Conservation (phyloP, 2,888 invertebrate genomes). For the Thecocarcelia acutangulata region DNA sequence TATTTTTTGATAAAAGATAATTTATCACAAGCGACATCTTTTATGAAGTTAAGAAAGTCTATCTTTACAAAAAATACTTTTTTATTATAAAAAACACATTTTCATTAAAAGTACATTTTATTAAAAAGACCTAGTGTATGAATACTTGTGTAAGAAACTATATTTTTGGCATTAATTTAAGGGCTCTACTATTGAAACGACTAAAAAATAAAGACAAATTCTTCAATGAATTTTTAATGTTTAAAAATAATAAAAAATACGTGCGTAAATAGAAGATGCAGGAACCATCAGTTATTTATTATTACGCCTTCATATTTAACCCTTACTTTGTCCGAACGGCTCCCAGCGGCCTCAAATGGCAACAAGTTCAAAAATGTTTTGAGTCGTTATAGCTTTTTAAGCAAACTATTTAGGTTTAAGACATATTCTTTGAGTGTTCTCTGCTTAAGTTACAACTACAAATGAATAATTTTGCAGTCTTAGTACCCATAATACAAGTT, state of each 20-base stretch:
- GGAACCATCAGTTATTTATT: slow-evolving; percentile 52
- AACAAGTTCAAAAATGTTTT: neutral
- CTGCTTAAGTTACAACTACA: neutral
- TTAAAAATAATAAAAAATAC: slow-evolving; percentile 52
- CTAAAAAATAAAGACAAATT: slow-evolving; percentile 54
- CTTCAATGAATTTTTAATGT: slow-evolving; percentile 69
- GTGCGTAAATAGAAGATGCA: slow-evolving; percentile 62
- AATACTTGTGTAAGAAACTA: slow-evolving; percentile 3
- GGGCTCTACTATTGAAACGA: slow-evolving; percentile 33
- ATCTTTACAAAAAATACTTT: too few species aligned
- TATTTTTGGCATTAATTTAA: slow-evolving; percentile 33
- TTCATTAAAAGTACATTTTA: too few species aligned
- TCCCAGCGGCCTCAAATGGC: neutral
- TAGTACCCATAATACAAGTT: slow-evolving; percentile 28
- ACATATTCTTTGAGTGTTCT: slow-evolving; percentile 50
- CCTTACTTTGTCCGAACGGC: slow-evolving; percentile 11
- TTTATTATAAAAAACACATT: too few species aligned
- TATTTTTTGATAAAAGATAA: too few species aligned
- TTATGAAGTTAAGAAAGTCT: too few species aligned
- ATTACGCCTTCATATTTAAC: slow-evolving; percentile 65
- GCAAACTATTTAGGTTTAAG: slow-evolving; percentile 49
- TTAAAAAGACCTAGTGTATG: neutral
- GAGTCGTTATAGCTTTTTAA: neutral
- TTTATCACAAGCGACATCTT: too few species aligned
- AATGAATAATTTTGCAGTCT: slow-evolving; percentile 18